A percentile compares a stretch with the other conserved stretches of the same genome.
Evolutionary conservation across 2,113 vertebrate species (phyloP).

Genomic region (Eulemur macaco): DNA sequence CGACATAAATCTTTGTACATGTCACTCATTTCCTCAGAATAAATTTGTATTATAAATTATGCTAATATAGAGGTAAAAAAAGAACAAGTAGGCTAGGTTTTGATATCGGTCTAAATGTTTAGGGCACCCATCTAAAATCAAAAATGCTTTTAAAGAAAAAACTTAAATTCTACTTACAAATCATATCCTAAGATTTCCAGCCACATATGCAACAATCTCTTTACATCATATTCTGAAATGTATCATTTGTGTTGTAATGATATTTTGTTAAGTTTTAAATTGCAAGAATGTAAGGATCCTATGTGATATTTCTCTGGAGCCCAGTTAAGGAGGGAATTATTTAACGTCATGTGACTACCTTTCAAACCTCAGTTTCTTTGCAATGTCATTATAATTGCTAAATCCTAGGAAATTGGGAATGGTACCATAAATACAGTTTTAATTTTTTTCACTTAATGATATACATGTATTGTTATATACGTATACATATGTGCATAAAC

Average conservation of each 20-base stretch:
- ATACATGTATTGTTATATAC: not conserved
- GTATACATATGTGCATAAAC: not conserved
- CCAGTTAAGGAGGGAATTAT: not conserved
- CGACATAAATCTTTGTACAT: not conserved
- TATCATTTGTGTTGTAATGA: not conserved
- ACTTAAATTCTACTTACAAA: constrained; percentile 13
- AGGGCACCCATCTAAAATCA: not conserved
- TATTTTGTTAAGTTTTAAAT: not conserved
- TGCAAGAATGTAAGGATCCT: not conserved
- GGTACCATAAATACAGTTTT: not conserved
- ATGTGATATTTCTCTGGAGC: not conserved
- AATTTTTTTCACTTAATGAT: not conserved
- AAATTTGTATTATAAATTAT: not conserved
- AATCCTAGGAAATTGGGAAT: not conserved
- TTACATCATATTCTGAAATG: not conserved
- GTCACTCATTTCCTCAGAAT: not conserved
- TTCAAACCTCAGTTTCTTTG: not conserved
- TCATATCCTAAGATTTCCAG: not conserved
- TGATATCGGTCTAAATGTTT: not conserved
- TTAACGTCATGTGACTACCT: not conserved
- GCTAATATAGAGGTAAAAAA: not conserved
- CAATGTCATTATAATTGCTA: not conserved
- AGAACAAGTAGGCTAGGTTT: not conserved
- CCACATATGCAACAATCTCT: not conserved
- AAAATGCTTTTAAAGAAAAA: not conserved